phyloP scores from a whole-genome alignment of 2,113 vertebrate species.

The Leucopternis melanops region DNA sequence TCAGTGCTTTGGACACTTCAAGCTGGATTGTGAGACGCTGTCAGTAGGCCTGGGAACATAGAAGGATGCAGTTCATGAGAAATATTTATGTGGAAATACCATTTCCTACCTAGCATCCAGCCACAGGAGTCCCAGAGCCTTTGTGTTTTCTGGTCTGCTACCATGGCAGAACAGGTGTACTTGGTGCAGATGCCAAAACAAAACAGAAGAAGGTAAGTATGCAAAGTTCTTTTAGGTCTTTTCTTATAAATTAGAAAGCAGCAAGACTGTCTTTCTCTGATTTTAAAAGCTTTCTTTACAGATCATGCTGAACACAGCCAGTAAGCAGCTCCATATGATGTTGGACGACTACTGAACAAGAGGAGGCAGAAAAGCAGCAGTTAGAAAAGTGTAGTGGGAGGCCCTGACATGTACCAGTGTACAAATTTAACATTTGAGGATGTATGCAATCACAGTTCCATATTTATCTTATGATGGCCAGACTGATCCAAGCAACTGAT shows the following conservation, averaged over 20 bases:
- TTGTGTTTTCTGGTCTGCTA: not conserved
- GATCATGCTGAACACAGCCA: not conserved
- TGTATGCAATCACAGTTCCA: not conserved
- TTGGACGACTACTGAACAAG: not conserved
- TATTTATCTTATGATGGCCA: not conserved
- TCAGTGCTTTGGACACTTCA: not conserved
- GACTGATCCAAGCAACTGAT: not conserved
- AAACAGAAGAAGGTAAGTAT: not conserved
- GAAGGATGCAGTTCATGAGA: not conserved
- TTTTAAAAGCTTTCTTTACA: not conserved
- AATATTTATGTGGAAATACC: not conserved
- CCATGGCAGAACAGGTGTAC: not conserved
- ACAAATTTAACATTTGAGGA: not conserved
- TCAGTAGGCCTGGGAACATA: not conserved
- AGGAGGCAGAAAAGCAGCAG: not conserved
- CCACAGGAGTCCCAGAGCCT: not conserved
- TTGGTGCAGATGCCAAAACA: not conserved
- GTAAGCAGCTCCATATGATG: not conserved
- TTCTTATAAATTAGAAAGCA: not conserved
- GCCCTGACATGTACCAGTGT: not conserved
- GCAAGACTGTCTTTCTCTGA: not conserved
- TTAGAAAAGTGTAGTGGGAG: not conserved
- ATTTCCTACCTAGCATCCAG: not conserved
- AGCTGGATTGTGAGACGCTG: rapidly evolving
- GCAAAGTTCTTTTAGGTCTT: not conserved